Evolutionary conservation across 2,797 vertebrate genomes (phyloP), one percentile per base, ranked within the genome.

Genomic region (Anguilla marmorata): DNA sequence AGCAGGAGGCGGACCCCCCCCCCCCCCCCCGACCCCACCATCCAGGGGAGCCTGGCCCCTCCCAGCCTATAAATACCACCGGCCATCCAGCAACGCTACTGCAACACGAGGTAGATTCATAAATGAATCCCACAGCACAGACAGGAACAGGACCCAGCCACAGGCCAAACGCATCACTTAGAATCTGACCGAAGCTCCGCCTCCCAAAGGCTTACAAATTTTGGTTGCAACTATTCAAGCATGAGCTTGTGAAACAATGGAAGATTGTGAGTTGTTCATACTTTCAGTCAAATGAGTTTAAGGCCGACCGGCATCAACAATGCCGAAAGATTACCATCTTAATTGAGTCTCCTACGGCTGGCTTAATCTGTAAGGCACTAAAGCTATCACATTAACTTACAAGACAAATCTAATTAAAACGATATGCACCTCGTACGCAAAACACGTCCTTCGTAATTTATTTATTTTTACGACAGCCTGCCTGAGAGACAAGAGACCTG

Each of bases 351-450:
- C 66, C 56, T 56, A 63, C 60, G 54, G 69, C 85, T 48, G 14
- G 11, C 48, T 56, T 1, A 69, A n/a, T 84, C 58, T 69, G 41
- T 63, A 58, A 84, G 48, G 63, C 50, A 69, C 45, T 33, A 27
- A 79, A 83, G 85, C 48, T 83, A 56, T 87, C 48, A 56, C 58
- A 86, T 66, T 80, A 86, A 45, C 24, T 79, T 80, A 48, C 83
- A 69, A 85, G 84, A 86, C 9, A 89, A 54, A 63, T 45, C 48
- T 21, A 86, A 86, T 86, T 74, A 84, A 89, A 89, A 86, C 16
- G 45, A 48, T 56, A 69, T 54, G 12, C 9, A 5, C 84, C 79
- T 86, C 21, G 56, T 84, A 54, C 3, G 30, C 85, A 84, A 83
- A 84, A 54, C 3, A 66, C 63, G 27, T 69, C 63, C 9, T n/a